Conservation (phyloP, 2,113 vertebrate species). For the Gallinago jamesoni region DNA sequence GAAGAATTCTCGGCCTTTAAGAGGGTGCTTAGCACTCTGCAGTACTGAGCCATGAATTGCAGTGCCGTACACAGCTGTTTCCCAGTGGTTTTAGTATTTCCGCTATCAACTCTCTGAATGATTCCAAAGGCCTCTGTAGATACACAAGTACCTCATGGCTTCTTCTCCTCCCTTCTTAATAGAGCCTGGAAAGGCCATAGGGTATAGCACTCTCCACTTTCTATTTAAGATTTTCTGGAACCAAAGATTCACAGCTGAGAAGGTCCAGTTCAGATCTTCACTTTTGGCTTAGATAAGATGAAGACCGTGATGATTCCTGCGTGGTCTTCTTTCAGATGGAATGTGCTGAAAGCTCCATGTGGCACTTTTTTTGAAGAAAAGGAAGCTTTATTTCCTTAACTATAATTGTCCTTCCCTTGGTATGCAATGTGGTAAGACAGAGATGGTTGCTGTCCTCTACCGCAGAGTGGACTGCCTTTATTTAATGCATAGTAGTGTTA, state of each 20-base stretch:
- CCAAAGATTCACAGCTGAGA: not conserved
- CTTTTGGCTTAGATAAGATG: not conserved
- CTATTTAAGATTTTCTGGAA: constrained; percentile 3
- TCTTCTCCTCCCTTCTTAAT: not conserved
- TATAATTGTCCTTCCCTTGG: not conserved
- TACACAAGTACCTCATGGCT: constrained; percentile 6
- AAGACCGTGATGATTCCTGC: not conserved
- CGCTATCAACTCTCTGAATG: not conserved
- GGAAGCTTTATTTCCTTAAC: not conserved
- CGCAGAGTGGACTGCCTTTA: not conserved
- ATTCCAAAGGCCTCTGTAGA: not conserved
- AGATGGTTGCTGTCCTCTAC: not conserved
- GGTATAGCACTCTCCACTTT: not conserved
- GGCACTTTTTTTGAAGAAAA: not conserved
- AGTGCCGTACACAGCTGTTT: not conserved
- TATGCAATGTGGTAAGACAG: not conserved
- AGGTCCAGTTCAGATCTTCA: not conserved
- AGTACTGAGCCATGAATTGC: constrained; percentile 27
- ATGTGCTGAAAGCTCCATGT: not conserved
- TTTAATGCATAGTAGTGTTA: not conserved
- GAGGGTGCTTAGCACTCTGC: not conserved
- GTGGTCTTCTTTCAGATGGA: not conserved
- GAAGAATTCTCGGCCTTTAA: not conserved
- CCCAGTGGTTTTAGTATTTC: not conserved
- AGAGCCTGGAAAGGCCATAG: not conserved